Evolutionary conservation across 1,140 invertebrate species (phyloP), one percentile per base, ranked within the genome.

Genomic region (Drosophila asahinai): DNA sequence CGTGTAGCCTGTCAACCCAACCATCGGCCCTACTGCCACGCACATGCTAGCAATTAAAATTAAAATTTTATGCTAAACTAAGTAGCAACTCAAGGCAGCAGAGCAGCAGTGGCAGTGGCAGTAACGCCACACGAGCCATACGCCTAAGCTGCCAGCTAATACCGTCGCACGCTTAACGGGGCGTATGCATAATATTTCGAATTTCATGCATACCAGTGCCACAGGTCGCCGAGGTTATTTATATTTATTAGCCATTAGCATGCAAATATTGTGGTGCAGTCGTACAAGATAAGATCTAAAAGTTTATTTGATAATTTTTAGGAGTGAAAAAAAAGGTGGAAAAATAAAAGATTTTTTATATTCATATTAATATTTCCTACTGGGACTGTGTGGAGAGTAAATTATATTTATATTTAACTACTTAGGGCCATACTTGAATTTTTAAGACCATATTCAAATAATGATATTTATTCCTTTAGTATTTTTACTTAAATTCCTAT

Each of bases 21-120:
- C 51, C 55, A 47, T 42, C 70, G 83, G 59, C 52, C 60, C 51
- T 79, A 30, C 80, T 89, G 83, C 84, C 81, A 90, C 86, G 84
- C 84, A 89, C 86, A 89, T 89, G 86, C 78, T 90, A 65, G 86
- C 86, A 89, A 89, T 89, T 90, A 89, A 90, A 89, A 89, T 89
- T 89, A 89, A 89, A 89, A 89, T 89, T 89, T 82, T 89, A 89
- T 89, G 86, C 81, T 90, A 90, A 90, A 90, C 86, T 90, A 90
- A 89, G 86, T 90, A 80, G 81, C 81, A 84, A 90, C 49, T 76
- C 72, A 79, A 65, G 81, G 74, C 63, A 64, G 60, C 43, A 60
- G 19, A 33, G 42, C 17, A 42, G 42, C 79, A 61, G 74, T 55
- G 62, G 43, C 38, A 49, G 36, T 12, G 11, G 36, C 36, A 42